phyloP scores from a whole-genome alignment of 2,797 vertebrate genomes.

The Sylvia borin region DNA sequence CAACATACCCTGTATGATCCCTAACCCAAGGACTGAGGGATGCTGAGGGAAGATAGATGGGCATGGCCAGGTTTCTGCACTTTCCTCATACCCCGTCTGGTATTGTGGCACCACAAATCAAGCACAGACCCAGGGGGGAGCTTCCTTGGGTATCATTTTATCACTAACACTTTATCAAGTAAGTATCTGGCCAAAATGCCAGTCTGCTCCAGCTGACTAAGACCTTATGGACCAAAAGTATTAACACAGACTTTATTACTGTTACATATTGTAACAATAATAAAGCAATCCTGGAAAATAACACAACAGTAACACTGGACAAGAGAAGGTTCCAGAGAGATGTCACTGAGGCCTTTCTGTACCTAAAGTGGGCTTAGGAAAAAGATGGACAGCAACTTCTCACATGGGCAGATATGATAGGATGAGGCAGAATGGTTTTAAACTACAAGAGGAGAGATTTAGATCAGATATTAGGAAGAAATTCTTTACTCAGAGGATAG shows the following conservation, averaged over 20 bases:
- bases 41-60: neutral
- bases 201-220: neutral
- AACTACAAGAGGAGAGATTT: neutral
- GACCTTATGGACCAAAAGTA: neutral
- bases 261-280: neutral
- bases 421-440: neutral
- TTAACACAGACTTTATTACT: neutral
- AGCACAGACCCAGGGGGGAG: rapidly evolving
- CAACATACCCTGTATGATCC: neutral
- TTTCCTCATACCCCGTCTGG: rapidly evolving
- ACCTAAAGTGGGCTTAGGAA: neutral
- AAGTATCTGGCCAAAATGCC: neutral
- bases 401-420: neutral
- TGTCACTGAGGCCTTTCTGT: too few relatives aligned
- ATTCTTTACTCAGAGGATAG: neutral
- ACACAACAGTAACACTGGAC: neutral
- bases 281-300: rapidly evolving
- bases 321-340: neutral
- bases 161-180: neutral
- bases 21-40: neutral
- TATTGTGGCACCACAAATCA: rapidly evolving
- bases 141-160: neutral
- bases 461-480: neutral
- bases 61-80: neutral
- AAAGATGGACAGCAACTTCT: neutral